phyloP scores from a whole-genome alignment of 2,797 vertebrate species.

The Chelmon rostratus region DNA sequence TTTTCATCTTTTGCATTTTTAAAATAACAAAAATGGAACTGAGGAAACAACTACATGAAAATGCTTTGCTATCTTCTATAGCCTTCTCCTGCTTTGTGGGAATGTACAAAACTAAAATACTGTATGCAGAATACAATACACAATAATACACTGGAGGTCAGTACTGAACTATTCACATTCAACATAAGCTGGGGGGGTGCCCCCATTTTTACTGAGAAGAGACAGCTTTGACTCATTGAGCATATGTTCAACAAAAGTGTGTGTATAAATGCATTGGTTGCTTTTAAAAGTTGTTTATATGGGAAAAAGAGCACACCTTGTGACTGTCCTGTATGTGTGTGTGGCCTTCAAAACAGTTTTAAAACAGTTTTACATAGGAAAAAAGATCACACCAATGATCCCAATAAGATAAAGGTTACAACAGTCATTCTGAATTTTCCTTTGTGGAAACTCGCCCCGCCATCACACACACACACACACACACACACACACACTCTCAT shows the following conservation, averaged over 20 bases:
- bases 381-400: slow-evolving; percentile 49
- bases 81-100: too few species aligned
- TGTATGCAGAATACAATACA: too few species aligned
- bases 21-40: too few species aligned
- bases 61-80: too few species aligned
- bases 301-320: slow-evolving; percentile 30
- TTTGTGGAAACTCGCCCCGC: slow-evolving; percentile 12
- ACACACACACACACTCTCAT: background rate
- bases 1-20: too few species aligned
- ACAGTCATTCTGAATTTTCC: slow-evolving; percentile 39
- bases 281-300: slow-evolving; percentile 34
- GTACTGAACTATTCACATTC: too few species aligned
- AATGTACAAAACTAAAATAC: too few species aligned
- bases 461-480: slow-evolving; percentile 6
- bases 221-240: background rate
- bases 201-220: too few species aligned
- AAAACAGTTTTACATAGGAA: slow-evolving; percentile 45
- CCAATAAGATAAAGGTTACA: slow-evolving; percentile 39
- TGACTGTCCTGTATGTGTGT: slow-evolving; percentile 23
- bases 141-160: too few species aligned
- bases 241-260: slow-evolving; percentile 7
- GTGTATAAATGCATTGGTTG: background rate
- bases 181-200: too few species aligned
- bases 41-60: too few species aligned
- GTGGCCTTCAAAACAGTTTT: slow-evolving; percentile 25